A percentile compares a stretch with the other conserved stretches of the same genome.
These are phyloP conservation scores for Cairina moschata DNA, from an alignment of 2,113 vertebrate genomes.

Conservation along the genomic window DNA sequence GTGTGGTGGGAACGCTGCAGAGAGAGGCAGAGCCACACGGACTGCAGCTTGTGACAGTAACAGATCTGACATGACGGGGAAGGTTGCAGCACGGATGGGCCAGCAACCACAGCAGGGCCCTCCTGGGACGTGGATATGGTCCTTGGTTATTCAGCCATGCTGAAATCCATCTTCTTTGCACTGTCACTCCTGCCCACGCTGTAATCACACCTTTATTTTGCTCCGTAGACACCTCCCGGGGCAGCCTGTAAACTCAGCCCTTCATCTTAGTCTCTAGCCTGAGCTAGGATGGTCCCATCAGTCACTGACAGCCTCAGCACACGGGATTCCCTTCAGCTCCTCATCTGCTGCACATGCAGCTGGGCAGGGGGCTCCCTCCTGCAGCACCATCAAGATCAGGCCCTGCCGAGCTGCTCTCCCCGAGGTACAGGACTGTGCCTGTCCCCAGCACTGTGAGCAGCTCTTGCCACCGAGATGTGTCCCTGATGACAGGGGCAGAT, in stretches of 20 bases:
- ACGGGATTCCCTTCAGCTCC: background rate
- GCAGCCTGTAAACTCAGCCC: background rate
- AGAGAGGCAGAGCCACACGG: background rate
- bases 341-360: background rate
- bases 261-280: background rate
- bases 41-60: background rate
- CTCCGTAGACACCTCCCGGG: background rate
- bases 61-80: background rate
- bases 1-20: background rate
- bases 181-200: background rate
- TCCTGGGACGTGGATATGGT: background rate
- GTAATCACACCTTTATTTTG: background rate
- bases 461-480: background rate
- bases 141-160: background rate
- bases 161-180: background rate
- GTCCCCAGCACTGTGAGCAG: rapidly evolving
- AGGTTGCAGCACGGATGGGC: background rate
- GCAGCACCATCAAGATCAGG: rapidly evolving
- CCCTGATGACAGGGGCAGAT: background rate
- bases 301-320: background rate
- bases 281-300: rapidly evolving
- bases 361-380: background rate
- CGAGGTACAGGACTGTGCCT: background rate
- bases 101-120: background rate
- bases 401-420: rapidly evolving